phyloP scores from a whole-genome alignment of 2,113 vertebrate genomes.

The Emydocephalus ijimae region DNA sequence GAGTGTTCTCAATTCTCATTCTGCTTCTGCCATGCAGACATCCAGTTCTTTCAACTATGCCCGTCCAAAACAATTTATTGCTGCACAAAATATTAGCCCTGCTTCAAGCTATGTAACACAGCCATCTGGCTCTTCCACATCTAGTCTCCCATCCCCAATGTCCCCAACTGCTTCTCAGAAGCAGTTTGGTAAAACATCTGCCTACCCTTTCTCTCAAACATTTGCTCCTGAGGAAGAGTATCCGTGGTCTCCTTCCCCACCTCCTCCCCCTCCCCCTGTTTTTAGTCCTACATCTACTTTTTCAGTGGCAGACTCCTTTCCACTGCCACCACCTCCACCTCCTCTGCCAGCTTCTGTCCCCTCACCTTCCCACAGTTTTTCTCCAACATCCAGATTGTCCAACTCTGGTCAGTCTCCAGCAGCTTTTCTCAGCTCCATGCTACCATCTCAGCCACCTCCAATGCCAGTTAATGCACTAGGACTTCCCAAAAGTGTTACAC shows the following conservation, averaged over 20 bases:
- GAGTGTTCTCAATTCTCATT: conserved; percentile 75
- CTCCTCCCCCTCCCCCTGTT: conserved; percentile 89
- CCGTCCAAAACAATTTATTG: conserved; percentile 98
- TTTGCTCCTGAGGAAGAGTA: conserved; percentile 74
- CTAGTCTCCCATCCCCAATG: conserved; percentile 86
- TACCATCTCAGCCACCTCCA: conserved; percentile 78
- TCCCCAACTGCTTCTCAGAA: conserved; percentile 83
- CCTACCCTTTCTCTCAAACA: conserved; percentile 72
- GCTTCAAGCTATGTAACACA: conserved; percentile 78
- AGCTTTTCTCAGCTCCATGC: conserved; percentile 88
- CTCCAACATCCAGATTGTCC: conserved; percentile 67
- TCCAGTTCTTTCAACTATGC: conserved; percentile 95
- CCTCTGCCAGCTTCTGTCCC: conserved; percentile 70
- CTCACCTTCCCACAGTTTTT: conserved; percentile 61
- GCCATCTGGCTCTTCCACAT: conserved; percentile 86
- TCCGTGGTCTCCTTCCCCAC: conserved; percentile 82
- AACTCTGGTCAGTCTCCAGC: conserved; percentile 80
- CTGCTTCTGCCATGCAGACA: conserved; percentile 85
- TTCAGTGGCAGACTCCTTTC: conserved; percentile 70
- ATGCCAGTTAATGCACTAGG: conserved; percentile 86
- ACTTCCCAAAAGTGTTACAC: conserved; percentile 85
- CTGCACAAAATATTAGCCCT: conserved; percentile 84
- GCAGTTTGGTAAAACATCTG: conserved; percentile 72
- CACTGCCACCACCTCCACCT: conserved; percentile 78
- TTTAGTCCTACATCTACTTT: conserved; percentile 72